Percentiles rank a stretch among this genome's conserved stretches.
phyloP scores from a whole-genome alignment of 2,113 vertebrate genomes.

The Ameiurus melas region DNA sequence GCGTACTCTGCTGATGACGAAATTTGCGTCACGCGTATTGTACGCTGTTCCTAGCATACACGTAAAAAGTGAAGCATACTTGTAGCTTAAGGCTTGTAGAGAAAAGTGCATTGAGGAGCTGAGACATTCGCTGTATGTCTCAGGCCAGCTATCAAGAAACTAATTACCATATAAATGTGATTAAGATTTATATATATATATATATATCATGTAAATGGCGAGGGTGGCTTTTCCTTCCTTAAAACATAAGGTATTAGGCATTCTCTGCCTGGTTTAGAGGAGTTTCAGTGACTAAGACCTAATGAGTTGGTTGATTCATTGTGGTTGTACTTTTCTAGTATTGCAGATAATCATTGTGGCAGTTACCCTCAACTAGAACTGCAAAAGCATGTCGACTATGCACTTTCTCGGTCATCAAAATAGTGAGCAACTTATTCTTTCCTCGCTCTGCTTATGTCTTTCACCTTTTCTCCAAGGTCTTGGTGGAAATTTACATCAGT shows the following conservation, averaged over 20 bases:
- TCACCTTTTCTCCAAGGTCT: conserved; percentile 63
- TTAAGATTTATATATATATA: too few relatives aligned
- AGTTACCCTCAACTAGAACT: conserved; percentile 25
- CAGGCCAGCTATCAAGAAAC: not conserved
- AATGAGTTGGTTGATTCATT: not conserved
- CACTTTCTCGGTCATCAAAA: conserved; percentile 3
- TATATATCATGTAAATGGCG: not conserved
- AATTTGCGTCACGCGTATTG: too few relatives aligned
- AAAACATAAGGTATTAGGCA: not conserved
- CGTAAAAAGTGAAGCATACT: too few relatives aligned
- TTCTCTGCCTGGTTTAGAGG: conserved; percentile 26
- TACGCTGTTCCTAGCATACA: too few relatives aligned
- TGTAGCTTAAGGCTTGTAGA: not conserved
- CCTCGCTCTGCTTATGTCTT: conserved; percentile 55
- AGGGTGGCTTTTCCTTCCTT: not conserved
- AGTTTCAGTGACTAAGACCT: conserved; percentile 33
- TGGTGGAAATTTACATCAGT: conserved; percentile 67
- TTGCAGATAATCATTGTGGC: conserved; percentile 10
- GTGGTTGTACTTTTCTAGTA: conserved; percentile 17
- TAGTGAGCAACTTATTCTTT: conserved; percentile 6
- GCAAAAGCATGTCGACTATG: conserved; percentile 16
- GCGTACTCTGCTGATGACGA: too few relatives aligned
- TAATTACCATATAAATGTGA: not conserved
- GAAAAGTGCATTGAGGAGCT: not conserved
- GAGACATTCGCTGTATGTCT: too few relatives aligned